Evolutionary conservation across 2,113 vertebrate genomes (phyloP).

Genomic region (Morphnarchus princeps): DNA sequence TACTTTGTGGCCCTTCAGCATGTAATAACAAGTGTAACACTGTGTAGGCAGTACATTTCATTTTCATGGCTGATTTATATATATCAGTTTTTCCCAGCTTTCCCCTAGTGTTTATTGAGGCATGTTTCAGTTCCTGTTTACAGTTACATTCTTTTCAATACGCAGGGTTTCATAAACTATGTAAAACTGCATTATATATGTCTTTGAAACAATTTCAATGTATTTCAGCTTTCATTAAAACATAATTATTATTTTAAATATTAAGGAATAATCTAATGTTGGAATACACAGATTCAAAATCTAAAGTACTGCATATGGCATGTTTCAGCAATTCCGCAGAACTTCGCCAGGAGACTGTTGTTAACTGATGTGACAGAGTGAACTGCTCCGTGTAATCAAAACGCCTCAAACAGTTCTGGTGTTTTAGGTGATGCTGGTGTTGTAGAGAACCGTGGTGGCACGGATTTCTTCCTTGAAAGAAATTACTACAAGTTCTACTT

Average conservation of each 20-base stretch:
- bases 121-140: not conserved
- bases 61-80: slow-evolving; percentile 12
- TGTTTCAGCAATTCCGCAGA: not conserved
- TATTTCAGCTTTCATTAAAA: not conserved
- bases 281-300: not conserved
- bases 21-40: not conserved
- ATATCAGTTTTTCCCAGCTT: not conserved
- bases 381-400: not conserved
- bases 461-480: not conserved
- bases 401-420: not conserved
- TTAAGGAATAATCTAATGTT: not conserved
- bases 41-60: slow-evolving; percentile 31
- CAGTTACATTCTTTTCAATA: not conserved
- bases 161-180: not conserved
- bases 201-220: not conserved
- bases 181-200: not conserved
- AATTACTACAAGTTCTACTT: not conserved
- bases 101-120: not conserved
- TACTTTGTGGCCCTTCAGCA: not conserved
- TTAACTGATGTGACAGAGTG: not conserved
- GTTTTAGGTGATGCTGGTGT: not conserved
- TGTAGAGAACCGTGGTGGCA: not conserved
- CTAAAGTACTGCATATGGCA: not conserved
- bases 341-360: not conserved
- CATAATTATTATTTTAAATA: not conserved